phyloP scores from a whole-genome alignment of 2,113 vertebrate genomes.

The Leptocoma aspasia region DNA sequence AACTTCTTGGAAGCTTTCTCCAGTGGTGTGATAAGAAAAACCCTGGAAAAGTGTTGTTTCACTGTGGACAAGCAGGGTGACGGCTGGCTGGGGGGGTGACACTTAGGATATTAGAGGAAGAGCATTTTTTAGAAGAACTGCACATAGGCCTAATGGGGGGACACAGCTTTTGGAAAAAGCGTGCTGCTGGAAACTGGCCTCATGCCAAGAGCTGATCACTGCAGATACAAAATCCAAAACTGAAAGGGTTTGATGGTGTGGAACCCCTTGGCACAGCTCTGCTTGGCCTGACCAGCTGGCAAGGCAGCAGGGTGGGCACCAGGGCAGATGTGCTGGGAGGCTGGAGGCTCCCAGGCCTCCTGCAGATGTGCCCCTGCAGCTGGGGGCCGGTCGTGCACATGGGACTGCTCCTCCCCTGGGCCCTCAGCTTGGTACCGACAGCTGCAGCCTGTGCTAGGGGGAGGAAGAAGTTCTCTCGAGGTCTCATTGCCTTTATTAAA shows the following conservation, averaged over 20 bases:
- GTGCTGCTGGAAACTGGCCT: neutral
- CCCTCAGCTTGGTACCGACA: neutral
- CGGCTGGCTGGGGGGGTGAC: neutral
- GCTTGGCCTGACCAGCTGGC: neutral
- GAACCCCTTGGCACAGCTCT: neutral
- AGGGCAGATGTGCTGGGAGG: neutral
- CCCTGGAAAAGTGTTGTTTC: neutral
- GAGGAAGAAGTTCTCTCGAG: fast-evolving
- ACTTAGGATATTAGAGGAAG: neutral
- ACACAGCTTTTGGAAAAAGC: neutral
- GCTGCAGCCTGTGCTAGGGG: neutral
- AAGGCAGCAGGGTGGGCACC: neutral
- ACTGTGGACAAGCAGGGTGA: neutral
- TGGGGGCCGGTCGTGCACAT: fast-evolving
- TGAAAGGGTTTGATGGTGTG: neutral
- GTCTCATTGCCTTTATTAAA: neutral
- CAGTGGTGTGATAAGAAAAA: neutral
- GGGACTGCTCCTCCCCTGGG: fast-evolving
- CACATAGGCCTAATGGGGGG: neutral
- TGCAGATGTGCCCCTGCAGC: neutral
- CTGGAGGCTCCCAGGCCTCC: neutral
- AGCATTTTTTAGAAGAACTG: neutral
- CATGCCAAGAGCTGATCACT: neutral
- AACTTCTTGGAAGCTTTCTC: neutral
- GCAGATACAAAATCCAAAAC: neutral